These are phyloP conservation scores for Ochropleura leucogaster DNA, from an alignment of 2,888 invertebrate genomes.

Conservation along the genomic window DNA sequence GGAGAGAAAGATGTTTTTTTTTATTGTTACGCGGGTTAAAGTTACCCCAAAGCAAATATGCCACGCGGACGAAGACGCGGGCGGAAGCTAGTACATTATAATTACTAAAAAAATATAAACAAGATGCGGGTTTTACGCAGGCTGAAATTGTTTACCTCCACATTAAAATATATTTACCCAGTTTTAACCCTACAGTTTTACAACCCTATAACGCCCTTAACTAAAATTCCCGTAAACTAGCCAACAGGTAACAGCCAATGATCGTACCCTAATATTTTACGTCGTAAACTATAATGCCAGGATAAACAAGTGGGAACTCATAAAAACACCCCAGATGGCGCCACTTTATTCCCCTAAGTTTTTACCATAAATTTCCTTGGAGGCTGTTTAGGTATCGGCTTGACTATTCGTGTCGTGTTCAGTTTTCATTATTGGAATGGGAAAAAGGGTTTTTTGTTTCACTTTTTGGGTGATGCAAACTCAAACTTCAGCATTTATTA, in stretches of 20 bases:
- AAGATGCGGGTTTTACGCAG: background rate
- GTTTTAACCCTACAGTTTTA: slow-evolving; percentile 16
- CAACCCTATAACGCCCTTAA: slow-evolving; percentile 14
- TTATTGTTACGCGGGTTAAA: too few species aligned
- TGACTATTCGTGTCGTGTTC: slow-evolving; percentile 13
- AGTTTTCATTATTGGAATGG: slow-evolving; percentile 31
- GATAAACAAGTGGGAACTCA: slow-evolving; percentile 53
- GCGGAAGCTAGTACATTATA: too few species aligned
- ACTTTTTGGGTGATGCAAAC: background rate
- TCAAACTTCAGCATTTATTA: too few species aligned
- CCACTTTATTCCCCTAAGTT: slow-evolving; percentile 48
- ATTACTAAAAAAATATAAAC: too few species aligned
- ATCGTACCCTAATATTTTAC: slow-evolving; percentile 52
- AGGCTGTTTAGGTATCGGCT: slow-evolving; percentile 26
- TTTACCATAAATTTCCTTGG: slow-evolving; percentile 47
- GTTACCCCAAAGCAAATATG: too few species aligned
- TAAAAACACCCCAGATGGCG: slow-evolving; percentile 58
- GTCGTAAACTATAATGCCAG: slow-evolving; percentile 51
- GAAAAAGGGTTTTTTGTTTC: slow-evolving; percentile 3
- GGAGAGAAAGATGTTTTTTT: too few species aligned
- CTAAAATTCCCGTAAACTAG: slow-evolving; percentile 44
- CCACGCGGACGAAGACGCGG: too few species aligned
- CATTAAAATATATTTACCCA: background rate
- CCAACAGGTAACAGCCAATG: slow-evolving; percentile 30
- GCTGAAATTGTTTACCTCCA: background rate